Percentiles rank a stretch among this genome's conserved stretches.
Evolutionary conservation across 2,797 vertebrate species (phyloP).

Genomic region (Petrocephalus schoutedeni): DNA sequence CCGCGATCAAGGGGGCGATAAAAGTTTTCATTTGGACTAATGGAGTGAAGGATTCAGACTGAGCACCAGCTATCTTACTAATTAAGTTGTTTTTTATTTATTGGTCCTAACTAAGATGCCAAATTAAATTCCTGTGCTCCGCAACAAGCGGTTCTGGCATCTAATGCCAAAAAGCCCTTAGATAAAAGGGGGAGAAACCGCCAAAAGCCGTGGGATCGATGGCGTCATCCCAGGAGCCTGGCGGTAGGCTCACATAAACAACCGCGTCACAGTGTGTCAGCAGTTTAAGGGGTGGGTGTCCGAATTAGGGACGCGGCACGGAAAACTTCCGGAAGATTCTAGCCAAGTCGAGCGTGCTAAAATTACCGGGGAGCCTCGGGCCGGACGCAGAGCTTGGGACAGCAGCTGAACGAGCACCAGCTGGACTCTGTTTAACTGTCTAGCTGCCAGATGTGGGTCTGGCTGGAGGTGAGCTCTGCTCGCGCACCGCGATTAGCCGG

Average conservation of each 20-base stretch:
- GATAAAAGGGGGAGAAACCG: neutral
- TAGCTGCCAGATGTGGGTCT: neutral
- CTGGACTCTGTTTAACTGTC: neutral
- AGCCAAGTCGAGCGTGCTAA: neutral
- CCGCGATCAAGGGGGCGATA: neutral
- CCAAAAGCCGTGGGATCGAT: neutral
- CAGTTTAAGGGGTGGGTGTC: neutral
- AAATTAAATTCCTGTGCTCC: slow-evolving; percentile 1
- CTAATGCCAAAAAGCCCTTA: neutral
- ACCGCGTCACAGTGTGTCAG: slow-evolving; percentile 7
- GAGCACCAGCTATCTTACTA: neutral
- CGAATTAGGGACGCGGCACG: neutral
- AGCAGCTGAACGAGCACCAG: neutral
- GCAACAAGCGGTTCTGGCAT: neutral
- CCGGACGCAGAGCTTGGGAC: neutral
- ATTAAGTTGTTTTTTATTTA: slow-evolving; percentile 13
- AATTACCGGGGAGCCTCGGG: neutral
- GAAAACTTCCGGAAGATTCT: neutral
- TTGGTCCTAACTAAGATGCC: neutral
- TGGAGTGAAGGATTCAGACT: neutral
- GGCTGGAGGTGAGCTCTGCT: neutral
- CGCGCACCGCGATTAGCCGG: neutral
- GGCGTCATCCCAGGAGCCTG: neutral
- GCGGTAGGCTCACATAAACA: neutral
- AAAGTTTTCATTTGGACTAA: neutral